These are phyloP conservation scores for Sturnus vulgaris DNA, from an alignment of 2,113 vertebrate genomes.

Conservation along the genomic window DNA sequence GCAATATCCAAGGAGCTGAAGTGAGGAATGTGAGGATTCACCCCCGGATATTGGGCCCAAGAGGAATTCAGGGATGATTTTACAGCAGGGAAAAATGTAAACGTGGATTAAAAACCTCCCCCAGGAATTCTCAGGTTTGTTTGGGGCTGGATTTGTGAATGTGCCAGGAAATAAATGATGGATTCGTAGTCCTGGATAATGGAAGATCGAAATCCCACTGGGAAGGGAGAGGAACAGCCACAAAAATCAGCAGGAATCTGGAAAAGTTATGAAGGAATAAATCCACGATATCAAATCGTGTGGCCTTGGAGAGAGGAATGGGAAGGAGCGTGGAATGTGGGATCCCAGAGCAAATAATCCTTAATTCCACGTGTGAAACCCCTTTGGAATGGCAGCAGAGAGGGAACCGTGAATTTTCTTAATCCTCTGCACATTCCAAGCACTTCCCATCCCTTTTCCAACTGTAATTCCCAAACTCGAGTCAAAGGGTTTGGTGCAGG, in stretches of 20 bases:
- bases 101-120: rapidly evolving
- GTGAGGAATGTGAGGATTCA: not conserved
- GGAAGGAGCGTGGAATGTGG: not conserved
- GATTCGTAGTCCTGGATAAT: rapidly evolving
- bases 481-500: not conserved
- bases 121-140: not conserved
- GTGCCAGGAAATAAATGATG: not conserved
- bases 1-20: not conserved
- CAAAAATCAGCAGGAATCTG: not conserved
- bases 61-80: not conserved
- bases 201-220: not conserved
- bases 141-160: not conserved
- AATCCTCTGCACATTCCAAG: not conserved
- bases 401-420: rapidly evolving
- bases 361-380: not conserved
- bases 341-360: not conserved
- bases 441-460: not conserved
- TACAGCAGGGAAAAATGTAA: rapidly evolving
- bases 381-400: not conserved
- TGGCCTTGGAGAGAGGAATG: not conserved
- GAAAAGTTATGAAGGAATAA: not conserved
- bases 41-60: rapidly evolving
- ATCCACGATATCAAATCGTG: rapidly evolving
- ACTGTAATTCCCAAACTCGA: not conserved
- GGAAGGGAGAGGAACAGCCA: not conserved